phyloP scores from a whole-genome alignment of 2,888 invertebrate species.

The Ophion obscuratus region DNA sequence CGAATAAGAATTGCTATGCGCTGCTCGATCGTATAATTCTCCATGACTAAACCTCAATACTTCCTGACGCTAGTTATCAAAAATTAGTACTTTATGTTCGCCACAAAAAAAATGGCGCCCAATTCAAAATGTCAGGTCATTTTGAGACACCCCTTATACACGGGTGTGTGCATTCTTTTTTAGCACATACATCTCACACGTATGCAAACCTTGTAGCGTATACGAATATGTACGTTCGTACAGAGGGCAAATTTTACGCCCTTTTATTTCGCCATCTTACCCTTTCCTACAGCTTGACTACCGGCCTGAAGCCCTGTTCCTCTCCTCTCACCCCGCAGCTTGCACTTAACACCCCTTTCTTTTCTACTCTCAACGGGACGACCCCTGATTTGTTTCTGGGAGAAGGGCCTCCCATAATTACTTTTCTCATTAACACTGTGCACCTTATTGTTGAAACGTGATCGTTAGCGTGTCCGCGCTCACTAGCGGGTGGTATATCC shows the following conservation, averaged over 20 bases:
- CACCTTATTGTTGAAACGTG: conserved; percentile 76
- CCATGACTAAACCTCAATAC: too few species aligned
- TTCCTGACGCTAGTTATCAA: too few species aligned
- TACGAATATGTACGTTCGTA: neutral
- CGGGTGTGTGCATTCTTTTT: too few species aligned
- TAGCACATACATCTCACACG: neutral
- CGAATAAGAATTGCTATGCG: too few species aligned
- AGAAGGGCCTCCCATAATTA: conserved; percentile 79
- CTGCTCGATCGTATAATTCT: too few species aligned
- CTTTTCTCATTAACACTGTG: conserved; percentile 81
- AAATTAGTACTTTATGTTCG: too few species aligned
- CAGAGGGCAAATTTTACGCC: conserved; percentile 18
- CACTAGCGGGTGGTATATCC: neutral
- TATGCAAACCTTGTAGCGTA: neutral
- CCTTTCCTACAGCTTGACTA: conserved; percentile 9
- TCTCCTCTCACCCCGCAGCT: conserved; percentile 5
- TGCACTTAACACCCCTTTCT: neutral
- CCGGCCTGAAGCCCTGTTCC: neutral
- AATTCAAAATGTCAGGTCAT: too few species aligned
- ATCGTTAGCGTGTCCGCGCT: conserved; percentile 63
- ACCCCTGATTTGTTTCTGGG: conserved; percentile 71
- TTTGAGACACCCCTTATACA: too few species aligned
- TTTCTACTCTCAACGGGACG: conserved; percentile 30
- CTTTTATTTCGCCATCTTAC: conserved; percentile 36
- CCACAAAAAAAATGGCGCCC: too few species aligned